phyloP scores from a whole-genome alignment of 2,113 vertebrate genomes.

The Poeciliopsis occidentalis region DNA sequence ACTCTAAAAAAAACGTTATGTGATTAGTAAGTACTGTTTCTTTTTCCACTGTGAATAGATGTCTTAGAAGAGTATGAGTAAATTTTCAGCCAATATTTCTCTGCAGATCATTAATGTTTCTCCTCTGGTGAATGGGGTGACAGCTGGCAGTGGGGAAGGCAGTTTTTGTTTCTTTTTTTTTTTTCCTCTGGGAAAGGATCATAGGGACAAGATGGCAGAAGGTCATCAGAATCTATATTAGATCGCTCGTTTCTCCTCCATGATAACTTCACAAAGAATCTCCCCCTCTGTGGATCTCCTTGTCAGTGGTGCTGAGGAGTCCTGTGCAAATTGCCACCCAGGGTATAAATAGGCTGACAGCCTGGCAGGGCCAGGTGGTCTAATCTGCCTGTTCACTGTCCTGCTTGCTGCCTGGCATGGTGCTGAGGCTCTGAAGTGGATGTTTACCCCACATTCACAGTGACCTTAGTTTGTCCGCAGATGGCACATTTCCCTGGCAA shows the following conservation, averaged over 20 bases:
- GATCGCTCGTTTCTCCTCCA: constrained; percentile 19
- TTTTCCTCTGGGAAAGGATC: constrained; percentile 38
- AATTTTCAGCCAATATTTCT: neutral
- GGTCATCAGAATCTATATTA: constrained; percentile 54
- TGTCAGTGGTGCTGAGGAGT: constrained; percentile 41
- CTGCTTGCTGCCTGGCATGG: constrained; percentile 44
- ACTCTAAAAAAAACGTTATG: neutral
- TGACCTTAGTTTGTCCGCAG: constrained; percentile 58
- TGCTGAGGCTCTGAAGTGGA: constrained; percentile 45
- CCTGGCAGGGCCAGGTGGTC: constrained; percentile 64
- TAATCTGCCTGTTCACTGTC: constrained; percentile 58
- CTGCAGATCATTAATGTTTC: constrained; percentile 26
- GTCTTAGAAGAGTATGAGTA: neutral
- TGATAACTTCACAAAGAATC: constrained; percentile 17
- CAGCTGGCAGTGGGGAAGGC: constrained; percentile 38
- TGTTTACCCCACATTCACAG: constrained; percentile 50
- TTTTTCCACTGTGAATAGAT: too few species aligned
- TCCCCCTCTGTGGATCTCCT: constrained; percentile 33
- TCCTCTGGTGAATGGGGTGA: constrained; percentile 24
- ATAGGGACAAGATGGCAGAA: constrained; percentile 31
- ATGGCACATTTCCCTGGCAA: constrained; percentile 54
- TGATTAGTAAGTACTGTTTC: neutral
- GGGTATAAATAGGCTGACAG: constrained; percentile 71
- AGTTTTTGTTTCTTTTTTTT: constrained; percentile 12
- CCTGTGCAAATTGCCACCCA: constrained; percentile 59